Percentiles rank a stretch among this genome's conserved stretches.
phyloP scores from a whole-genome alignment of 2,888 invertebrate genomes.

The Rhagophthalmus giganteus region DNA sequence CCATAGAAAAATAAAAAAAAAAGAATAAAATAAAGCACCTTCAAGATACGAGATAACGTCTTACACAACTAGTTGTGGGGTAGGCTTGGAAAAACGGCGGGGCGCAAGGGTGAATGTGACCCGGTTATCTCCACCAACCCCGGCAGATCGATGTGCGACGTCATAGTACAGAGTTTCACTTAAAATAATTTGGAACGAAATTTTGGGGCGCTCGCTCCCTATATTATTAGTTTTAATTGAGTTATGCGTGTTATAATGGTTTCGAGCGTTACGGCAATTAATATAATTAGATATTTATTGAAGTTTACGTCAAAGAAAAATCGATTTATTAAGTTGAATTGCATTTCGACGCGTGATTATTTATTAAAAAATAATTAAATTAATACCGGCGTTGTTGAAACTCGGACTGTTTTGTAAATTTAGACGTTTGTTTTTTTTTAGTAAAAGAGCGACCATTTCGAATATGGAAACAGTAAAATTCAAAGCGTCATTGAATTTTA shows the following conservation, averaged over 20 bases:
- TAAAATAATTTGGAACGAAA: conserved; percentile 7
- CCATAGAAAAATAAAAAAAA: conserved; percentile 21
- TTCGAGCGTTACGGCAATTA: no score
- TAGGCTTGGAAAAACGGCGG: conserved; percentile 37
- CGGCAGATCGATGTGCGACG: conserved; percentile 48
- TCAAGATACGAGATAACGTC: conserved; percentile 34
- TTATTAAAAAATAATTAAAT: neutral
- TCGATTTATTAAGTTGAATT: no score
- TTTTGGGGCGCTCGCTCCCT: neutral
- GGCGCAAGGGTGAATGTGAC: conserved; percentile 43
- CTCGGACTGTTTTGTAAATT: no score
- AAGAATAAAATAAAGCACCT: conserved; percentile 21
- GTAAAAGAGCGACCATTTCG: neutral
- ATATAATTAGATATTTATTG: no score
- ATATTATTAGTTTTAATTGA: neutral
- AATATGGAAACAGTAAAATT: conserved; percentile 12
- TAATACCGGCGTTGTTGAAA: no score
- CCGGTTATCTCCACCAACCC: conserved; percentile 42
- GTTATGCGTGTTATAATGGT: no score
- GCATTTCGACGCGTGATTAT: neutral
- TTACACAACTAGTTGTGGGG: conserved; percentile 45
- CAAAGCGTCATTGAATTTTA: conserved; percentile 17
- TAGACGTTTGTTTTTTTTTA: no score
- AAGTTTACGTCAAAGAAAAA: no score
- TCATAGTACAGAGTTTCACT: conserved; percentile 40